These are phyloP conservation scores for Troglohyphantes excavatus DNA, from an alignment of 2,888 invertebrate genomes.

Conservation along the genomic window DNA sequence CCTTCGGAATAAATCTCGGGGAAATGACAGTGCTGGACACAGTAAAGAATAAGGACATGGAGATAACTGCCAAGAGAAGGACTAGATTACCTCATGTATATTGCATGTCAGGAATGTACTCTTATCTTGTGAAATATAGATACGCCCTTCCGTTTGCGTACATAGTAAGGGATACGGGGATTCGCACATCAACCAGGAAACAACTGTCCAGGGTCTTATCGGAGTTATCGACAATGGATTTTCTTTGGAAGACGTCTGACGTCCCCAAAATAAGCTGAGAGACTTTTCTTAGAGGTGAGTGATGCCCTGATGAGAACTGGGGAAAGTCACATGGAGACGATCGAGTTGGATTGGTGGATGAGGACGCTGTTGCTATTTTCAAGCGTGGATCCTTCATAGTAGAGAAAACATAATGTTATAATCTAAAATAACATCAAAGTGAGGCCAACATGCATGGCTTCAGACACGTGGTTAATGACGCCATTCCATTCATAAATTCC, in stretches of 20 bases:
- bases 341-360: too few species aligned
- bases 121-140: constrained; percentile 23
- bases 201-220: constrained; percentile 39
- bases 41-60: constrained; percentile 54
- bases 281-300: constrained; percentile 16
- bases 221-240: constrained; percentile 39
- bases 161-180: background rate
- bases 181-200: constrained; percentile 19
- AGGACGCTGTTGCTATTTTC: too few species aligned
- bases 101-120: constrained; percentile 44
- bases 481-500: too few species aligned
- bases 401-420: too few species aligned
- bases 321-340: background rate
- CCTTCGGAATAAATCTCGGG: constrained; percentile 42
- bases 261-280: constrained; percentile 2
- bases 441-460: too few species aligned
- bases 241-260: background rate
- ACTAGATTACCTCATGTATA: constrained; percentile 58
- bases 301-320: background rate
- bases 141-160: background rate
- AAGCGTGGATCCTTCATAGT: too few species aligned
- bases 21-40: constrained; percentile 52
- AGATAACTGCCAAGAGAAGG: constrained; percentile 46
- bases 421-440: too few species aligned
- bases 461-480: too few species aligned